Percentiles rank a stretch among this genome's conserved stretches.
phyloP scores from a whole-genome alignment of 2,113 vertebrate genomes.

The Chloropsis hardwickii region DNA sequence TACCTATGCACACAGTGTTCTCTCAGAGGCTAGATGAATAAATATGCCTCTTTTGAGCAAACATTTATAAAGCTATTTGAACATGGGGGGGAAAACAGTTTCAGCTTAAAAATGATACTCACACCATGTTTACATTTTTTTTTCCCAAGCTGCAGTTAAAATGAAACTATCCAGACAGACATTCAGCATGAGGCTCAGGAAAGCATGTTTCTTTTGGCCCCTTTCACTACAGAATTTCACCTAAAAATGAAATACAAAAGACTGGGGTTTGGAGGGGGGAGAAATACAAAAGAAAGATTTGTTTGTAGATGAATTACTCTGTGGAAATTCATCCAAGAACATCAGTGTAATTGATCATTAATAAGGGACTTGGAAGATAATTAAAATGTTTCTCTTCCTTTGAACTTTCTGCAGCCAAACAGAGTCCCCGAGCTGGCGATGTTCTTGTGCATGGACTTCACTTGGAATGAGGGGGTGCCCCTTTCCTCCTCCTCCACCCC shows the following conservation, averaged over 20 bases:
- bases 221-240: constrained; percentile 51
- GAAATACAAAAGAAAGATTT: constrained; percentile 67
- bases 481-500: background rate
- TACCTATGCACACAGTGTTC: constrained; percentile 39
- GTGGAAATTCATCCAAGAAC: constrained; percentile 64
- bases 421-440: background rate
- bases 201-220: constrained; percentile 75
- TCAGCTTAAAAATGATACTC: constrained; percentile 49
- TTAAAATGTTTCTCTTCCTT: constrained; percentile 60
- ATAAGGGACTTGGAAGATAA: constrained; percentile 63
- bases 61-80: constrained; percentile 39
- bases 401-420: constrained; percentile 64
- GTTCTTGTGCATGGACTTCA: background rate
- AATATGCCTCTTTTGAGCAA: constrained; percentile 49
- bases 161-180: constrained; percentile 67
- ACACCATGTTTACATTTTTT: constrained; percentile 43
- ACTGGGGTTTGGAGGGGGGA: background rate
- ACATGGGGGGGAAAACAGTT: background rate
- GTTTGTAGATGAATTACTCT: constrained; percentile 69
- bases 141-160: constrained; percentile 57
- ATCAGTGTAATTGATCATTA: constrained; percentile 43
- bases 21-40: constrained; percentile 38
- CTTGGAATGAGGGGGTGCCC: background rate
- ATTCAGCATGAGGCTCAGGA: constrained; percentile 39
- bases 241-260: constrained; percentile 61